Evolutionary conservation across 2,113 vertebrate species (phyloP).

Genomic region (Microtus ochrogaster): DNA sequence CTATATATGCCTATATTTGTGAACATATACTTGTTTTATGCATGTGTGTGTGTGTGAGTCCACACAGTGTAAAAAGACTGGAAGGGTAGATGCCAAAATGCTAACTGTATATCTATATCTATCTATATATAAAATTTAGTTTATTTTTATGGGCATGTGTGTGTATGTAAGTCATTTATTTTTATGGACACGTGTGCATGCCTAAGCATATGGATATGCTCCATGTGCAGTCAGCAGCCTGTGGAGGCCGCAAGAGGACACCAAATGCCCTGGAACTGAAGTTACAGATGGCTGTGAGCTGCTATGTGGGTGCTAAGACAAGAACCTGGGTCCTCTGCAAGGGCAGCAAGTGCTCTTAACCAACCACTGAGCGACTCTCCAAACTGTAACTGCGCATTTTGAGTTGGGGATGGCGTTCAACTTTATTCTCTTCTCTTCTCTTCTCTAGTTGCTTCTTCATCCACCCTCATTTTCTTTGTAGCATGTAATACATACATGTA

Average conservation of each 20-base stretch:
- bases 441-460: neutral
- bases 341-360: no score
- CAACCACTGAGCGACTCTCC: neutral
- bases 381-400: neutral
- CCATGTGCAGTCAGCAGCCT: no score
- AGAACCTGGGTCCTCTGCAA: neutral
- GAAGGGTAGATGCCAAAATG: neutral
- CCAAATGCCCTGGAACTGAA: neutral
- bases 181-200: no score
- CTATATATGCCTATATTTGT: no score
- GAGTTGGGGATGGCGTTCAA: rapidly evolving
- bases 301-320: neutral
- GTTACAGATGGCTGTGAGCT: neutral
- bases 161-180: no score
- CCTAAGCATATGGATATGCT: no score
- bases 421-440: neutral
- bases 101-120: neutral
- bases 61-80: neutral
- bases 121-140: no score
- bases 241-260: no score
- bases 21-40: neutral
- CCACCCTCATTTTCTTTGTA: neutral
- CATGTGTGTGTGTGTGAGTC: neutral
- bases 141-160: neutral
- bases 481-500: no score